Evolutionary conservation across 53 echinoderm and acorn worm species (phyloP).

Genomic region (Echinometra lucunter): DNA sequence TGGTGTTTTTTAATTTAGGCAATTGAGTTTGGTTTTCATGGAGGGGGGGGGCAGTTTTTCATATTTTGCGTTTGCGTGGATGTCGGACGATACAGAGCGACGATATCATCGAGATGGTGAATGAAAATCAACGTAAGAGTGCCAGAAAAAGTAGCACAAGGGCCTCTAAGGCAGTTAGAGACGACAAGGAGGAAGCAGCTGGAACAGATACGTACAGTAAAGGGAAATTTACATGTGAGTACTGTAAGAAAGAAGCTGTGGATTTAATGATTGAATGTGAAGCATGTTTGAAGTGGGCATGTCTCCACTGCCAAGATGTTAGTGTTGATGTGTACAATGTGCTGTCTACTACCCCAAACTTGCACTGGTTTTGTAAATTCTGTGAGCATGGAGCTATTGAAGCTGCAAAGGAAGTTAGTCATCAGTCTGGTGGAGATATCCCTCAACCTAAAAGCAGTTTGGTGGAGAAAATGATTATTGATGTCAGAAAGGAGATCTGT

Average conservation of each 20-base stretch:
- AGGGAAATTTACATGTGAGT: slow-evolving; percentile 55
- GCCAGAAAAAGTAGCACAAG: no score
- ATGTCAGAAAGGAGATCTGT: neutral
- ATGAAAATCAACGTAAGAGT: no score
- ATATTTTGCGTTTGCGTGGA: no score
- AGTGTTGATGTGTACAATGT: slow-evolving; percentile 43
- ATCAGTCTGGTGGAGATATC: neutral
- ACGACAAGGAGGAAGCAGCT: no score
- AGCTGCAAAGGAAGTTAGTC: neutral
- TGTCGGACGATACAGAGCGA: no score
- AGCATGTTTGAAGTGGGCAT: slow-evolving; percentile 32
- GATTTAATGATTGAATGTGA: slow-evolving; percentile 60
- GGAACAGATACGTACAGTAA: no score
- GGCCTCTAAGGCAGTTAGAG: no score
- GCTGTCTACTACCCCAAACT: neutral
- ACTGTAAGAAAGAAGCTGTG: slow-evolving; percentile 45
- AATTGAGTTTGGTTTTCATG: no score
- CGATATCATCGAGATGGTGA: no score
- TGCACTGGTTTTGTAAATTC: slow-evolving; percentile 50
- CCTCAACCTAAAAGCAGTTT: neutral
- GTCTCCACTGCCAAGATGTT: slow-evolving; percentile 47
- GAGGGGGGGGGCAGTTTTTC: no score
- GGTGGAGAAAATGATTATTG: neutral
- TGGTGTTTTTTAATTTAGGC: no score
- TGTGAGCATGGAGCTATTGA: slow-evolving; percentile 29